These are phyloP conservation scores for Caprella mutica DNA, from an alignment of 2,888 invertebrate species.

Conservation along the genomic window DNA sequence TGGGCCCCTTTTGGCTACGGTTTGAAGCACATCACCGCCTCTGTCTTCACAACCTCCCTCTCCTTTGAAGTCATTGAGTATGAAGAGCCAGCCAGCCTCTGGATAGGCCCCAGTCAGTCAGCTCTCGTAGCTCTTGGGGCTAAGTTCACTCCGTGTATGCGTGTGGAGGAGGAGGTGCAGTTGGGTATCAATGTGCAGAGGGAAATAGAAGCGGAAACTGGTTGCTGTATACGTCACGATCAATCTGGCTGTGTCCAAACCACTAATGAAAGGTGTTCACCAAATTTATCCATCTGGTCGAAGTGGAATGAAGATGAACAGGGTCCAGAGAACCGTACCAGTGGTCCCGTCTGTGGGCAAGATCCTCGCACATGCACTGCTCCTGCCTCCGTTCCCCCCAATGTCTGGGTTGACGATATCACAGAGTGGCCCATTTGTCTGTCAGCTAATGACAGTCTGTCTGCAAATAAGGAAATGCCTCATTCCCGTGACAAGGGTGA, in stretches of 20 bases:
- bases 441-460: constrained; percentile 34
- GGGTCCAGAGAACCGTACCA: constrained; percentile 78
- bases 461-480: too few species aligned
- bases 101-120: constrained; percentile 84
- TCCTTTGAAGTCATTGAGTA: constrained; percentile 86
- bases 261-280: constrained; percentile 77
- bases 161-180: constrained; percentile 76
- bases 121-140: constrained; percentile 95
- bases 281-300: constrained; percentile 74
- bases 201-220: constrained; percentile 65
- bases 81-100: constrained; percentile 91
- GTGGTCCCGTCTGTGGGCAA: constrained; percentile 91
- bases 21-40: constrained; percentile 64
- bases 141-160: constrained; percentile 97
- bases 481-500: neutral
- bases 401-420: constrained; percentile 95
- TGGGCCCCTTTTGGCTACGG: constrained; percentile 86
- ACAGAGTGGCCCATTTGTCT: constrained; percentile 95
- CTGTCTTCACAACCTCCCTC: constrained; percentile 81
- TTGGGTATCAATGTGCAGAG: constrained; percentile 51
- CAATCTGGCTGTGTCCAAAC: constrained; percentile 90
- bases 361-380: constrained; percentile 94
- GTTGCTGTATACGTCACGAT: constrained; percentile 94
- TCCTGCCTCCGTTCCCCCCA: constrained; percentile 82
- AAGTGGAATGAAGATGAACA: constrained; percentile 81